Base-by-base conservation (phyloP, 2,113 vertebrate genomes). In the Mionectes macconnelli region DNA sequence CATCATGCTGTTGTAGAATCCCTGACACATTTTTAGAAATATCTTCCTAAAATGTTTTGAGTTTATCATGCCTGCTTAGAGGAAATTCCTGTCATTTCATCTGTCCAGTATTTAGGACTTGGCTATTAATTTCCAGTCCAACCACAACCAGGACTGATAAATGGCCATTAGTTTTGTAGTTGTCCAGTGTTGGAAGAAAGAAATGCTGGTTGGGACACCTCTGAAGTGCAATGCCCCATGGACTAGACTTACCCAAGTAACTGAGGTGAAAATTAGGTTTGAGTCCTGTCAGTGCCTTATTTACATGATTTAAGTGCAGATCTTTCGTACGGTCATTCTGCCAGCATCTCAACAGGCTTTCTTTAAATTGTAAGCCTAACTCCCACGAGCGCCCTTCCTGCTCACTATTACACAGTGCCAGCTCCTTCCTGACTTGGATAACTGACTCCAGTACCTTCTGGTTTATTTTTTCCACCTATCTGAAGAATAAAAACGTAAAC, bases 401-500 rank as follows among this genome's bases (percentile, higher is more conserved):
- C 33, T 75, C 28, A 14, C 2, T 24, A 21, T 33, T 52, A 10
- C 8, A 3, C 12, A 31, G 21, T 55, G 50, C 22, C 23, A 23
- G 4, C 59, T 69, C 33, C 30, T 77, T 53, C 52, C 22, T 57
- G 44, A 31, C 28, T 78, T 15, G 50, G 28, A 28, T 72, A 33
- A 25, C 35, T 49, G 47, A 49, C 23, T 49, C 47, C 25, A n/a
- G 7, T 49, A 66, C 20, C 14, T 42, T 53, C 47, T 50, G 49
- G 8, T 62, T 84, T 62, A 19, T 79, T 39, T 66, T 63, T 68
- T 57, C 28, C 6, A 16, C 39, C 21, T 75, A 8, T 31, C 55
- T 68, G 67, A 24, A 63, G 33, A 24, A 69, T 0, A 0, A 56
- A 68, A 67, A 14, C 1, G 0, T 25, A n/a, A 23, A 12, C 20